Conservation (phyloP, 2,888 invertebrate genomes). For the Cosmia pyralina region DNA sequence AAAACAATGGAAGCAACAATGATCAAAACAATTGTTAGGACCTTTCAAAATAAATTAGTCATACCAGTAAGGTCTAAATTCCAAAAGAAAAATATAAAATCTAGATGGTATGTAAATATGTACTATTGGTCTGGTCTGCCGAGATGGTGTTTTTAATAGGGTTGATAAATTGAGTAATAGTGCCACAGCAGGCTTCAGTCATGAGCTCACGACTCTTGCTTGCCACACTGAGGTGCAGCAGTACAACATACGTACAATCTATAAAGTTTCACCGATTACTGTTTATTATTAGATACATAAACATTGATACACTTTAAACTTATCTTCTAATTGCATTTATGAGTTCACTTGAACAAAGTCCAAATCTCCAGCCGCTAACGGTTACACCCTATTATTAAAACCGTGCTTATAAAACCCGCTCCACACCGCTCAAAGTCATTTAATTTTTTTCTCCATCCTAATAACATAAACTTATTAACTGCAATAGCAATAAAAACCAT, state of each 20-base stretch:
- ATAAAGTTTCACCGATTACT: neutral
- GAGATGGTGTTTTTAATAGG: no score
- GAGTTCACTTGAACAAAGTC: slow-evolving; percentile 15
- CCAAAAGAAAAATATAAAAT: no score
- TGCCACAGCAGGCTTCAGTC: neutral
- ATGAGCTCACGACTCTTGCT: no score
- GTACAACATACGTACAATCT: neutral
- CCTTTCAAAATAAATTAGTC: no score
- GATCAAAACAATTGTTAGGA: neutral
- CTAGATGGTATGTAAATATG: neutral
- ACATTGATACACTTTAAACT: neutral
- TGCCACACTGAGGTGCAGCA: no score
- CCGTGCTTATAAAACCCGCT: slow-evolving; percentile 26
- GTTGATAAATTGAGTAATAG: neutral
- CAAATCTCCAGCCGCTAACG: slow-evolving; percentile 1
- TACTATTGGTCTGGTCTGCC: neutral
- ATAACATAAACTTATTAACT: slow-evolving; percentile 71
- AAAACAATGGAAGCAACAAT: no score
- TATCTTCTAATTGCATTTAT: slow-evolving; percentile 23
- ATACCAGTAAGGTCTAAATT: no score
- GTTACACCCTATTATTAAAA: slow-evolving; percentile 38
- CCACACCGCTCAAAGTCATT: slow-evolving; percentile 41
- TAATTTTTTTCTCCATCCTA: slow-evolving; percentile 61
- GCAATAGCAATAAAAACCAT: slow-evolving; percentile 69
- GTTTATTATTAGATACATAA: neutral